A percentile compares a stretch with the other conserved stretches of the same genome.
phyloP scores from a whole-genome alignment of 2,888 invertebrate genomes.

The Camponotus fellah region DNA sequence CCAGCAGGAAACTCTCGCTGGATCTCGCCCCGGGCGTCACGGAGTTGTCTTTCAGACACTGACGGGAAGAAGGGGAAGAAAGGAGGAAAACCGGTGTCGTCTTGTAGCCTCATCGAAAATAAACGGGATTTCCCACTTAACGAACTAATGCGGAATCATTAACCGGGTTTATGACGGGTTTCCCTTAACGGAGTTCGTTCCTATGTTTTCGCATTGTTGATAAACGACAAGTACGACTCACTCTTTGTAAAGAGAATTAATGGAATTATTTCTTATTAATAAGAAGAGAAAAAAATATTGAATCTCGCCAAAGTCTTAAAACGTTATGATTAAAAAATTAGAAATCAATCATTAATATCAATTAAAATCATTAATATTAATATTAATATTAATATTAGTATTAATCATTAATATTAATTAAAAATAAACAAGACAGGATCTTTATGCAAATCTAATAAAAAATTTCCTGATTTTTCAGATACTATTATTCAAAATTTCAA shows the following conservation, averaged over 20 bases:
- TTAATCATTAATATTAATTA: not conserved
- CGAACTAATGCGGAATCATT: not conserved
- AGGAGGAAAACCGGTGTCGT: not conserved
- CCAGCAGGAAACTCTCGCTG: conserved; percentile 64
- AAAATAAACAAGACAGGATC: not conserved
- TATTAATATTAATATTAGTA: no score
- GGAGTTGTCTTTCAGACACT: conserved; percentile 52
- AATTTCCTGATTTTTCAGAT: no score
- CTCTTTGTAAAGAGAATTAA: not conserved
- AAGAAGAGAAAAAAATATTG: not conserved
- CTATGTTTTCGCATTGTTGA: not conserved
- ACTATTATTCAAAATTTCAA: no score
- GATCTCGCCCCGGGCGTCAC: conserved; percentile 53
- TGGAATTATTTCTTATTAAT: not conserved
- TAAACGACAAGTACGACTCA: not conserved
- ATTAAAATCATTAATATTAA: no score
- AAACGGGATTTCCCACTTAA: conserved; percentile 14
- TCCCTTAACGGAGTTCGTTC: not conserved
- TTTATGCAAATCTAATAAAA: no score
- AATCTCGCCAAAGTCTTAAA: not conserved
- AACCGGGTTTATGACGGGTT: not conserved
- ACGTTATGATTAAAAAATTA: not conserved
- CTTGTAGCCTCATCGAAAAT: not conserved
- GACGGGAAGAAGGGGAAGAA: not conserved
- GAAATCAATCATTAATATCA: not conserved